Evolutionary conservation across 1,140 invertebrate species (phyloP).

Genomic region (Drosophila bocqueti): DNA sequence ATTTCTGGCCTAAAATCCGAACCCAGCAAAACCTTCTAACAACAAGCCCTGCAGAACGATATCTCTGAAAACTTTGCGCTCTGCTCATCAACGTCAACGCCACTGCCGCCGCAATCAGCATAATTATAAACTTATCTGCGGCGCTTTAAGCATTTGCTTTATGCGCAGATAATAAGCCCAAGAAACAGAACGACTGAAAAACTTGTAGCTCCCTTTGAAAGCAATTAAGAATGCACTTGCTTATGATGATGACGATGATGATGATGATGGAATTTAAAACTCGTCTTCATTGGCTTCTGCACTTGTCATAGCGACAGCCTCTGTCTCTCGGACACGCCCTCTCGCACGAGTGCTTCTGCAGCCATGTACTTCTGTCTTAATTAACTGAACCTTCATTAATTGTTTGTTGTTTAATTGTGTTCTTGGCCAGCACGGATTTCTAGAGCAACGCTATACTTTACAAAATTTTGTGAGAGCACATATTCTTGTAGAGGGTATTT

Average conservation of each 20-base stretch:
- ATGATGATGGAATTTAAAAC: conserved; percentile 30
- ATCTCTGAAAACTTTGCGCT: conserved; percentile 23
- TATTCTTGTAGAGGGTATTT: background rate
- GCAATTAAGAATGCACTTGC: conserved; percentile 76
- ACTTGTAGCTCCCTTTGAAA: conserved; percentile 49
- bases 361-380: conserved; percentile 54
- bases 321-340: conserved; percentile 62
- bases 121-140: conserved; percentile 74
- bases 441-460: background rate
- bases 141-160: conserved; percentile 65
- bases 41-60: conserved; percentile 13
- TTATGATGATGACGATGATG: conserved; percentile 37
- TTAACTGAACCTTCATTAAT: conserved; percentile 73
- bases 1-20: conserved; percentile 50
- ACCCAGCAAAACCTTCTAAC: conserved; percentile 1
- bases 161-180: conserved; percentile 52
- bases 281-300: conserved; percentile 23
- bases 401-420: conserved; percentile 38
- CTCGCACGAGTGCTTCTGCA: conserved; percentile 64
- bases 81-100: conserved; percentile 42
- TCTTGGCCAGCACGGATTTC: conserved; percentile 16
- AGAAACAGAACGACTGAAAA: conserved; percentile 28
- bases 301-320: conserved; percentile 21
- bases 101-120: conserved; percentile 70
- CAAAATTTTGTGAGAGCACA: background rate